A percentile compares a stretch with the other conserved stretches of the same genome.
Evolutionary conservation across 2,797 vertebrate species (phyloP).

Genomic region (Petrocephalus sullivani): DNA sequence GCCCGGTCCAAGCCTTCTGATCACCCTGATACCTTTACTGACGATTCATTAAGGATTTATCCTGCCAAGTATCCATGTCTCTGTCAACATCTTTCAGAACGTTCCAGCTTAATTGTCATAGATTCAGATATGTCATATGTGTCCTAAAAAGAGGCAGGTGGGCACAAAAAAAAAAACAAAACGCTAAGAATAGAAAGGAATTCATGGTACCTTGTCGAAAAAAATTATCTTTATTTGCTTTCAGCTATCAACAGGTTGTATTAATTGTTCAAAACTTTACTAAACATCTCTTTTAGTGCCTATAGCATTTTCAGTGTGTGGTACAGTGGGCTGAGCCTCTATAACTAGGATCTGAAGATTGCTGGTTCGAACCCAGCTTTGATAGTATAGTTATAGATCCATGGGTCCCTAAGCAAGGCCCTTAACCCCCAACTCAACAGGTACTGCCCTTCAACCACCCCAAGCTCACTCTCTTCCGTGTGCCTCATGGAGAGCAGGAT

Average conservation of each 20-base stretch:
- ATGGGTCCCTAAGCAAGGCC: not conserved
- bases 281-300: not conserved
- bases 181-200: not conserved
- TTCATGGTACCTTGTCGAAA: not conserved
- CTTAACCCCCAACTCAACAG: not conserved
- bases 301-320: not conserved
- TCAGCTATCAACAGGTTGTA: not conserved
- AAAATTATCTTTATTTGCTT: not conserved
- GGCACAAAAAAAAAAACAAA: not conserved
- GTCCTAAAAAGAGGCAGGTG: not conserved
- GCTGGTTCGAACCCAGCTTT: not conserved
- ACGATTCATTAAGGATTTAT: slow-evolving; percentile 25
- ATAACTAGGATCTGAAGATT: not conserved
- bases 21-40: slow-evolving; percentile 25
- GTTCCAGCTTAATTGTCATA: slow-evolving; percentile 9
- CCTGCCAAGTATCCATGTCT: slow-evolving; percentile 1
- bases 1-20: not conserved
- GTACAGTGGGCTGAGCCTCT: not conserved
- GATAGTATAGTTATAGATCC: not conserved
- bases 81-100: slow-evolving; percentile 13
- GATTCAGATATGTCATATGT: not conserved
- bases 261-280: not conserved
- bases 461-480: not conserved
- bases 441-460: not conserved
- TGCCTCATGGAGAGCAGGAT: not conserved